phyloP scores from a whole-genome alignment of 2,113 vertebrate species.

The Thymallus thymallus region DNA sequence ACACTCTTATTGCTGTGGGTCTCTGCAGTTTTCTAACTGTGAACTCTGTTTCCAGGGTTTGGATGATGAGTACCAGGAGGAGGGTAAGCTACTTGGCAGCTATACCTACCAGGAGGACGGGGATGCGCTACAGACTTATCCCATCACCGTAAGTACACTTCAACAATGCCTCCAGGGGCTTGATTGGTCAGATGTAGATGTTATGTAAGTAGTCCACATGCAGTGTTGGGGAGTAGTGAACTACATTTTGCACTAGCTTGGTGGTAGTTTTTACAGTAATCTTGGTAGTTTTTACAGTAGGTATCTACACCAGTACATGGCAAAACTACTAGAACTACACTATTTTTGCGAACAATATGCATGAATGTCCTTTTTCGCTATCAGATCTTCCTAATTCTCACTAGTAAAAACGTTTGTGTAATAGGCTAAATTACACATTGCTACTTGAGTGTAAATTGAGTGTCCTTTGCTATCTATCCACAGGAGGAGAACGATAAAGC shows the following conservation, averaged over 20 bases:
- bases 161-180: too few species aligned
- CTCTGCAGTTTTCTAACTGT: neutral
- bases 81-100: slow-evolving; percentile 79
- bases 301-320: too few species aligned
- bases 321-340: too few species aligned
- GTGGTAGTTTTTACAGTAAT: too few species aligned
- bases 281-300: too few species aligned
- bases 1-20: neutral
- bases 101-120: slow-evolving; percentile 82
- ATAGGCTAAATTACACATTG: neutral
- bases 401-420: too few species aligned
- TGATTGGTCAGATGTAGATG: neutral
- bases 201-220: neutral
- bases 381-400: too few species aligned
- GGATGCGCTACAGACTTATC: slow-evolving; percentile 84
- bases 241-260: too few species aligned
- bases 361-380: too few species aligned
- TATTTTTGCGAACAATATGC: too few species aligned
- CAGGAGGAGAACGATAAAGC: slow-evolving; percentile 68
- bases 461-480: neutral
- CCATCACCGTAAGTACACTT: slow-evolving; percentile 68
- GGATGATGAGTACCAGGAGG: slow-evolving; percentile 79
- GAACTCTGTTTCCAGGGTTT: slow-evolving; percentile 75
- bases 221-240: too few species aligned
- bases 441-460: neutral